Evolutionary conservation across 2,113 vertebrate genomes (phyloP).

Genomic region (Nestor notabilis): DNA sequence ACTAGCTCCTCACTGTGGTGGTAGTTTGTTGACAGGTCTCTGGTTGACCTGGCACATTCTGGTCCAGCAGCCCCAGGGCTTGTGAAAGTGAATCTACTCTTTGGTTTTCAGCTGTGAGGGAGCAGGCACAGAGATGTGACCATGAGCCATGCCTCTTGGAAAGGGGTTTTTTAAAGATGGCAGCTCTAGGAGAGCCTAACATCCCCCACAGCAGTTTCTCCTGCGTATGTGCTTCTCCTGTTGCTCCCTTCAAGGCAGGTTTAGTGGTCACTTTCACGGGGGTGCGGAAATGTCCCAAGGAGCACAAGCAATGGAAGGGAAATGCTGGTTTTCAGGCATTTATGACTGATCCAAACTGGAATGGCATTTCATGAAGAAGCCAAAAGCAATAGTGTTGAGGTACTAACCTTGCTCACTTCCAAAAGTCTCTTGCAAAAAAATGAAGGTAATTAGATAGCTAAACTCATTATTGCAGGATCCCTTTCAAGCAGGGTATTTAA

Average conservation of each 20-base stretch:
- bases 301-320: background rate
- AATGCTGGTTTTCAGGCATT: background rate
- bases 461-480: background rate
- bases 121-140: rapidly evolving
- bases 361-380: slow-evolving; percentile 5
- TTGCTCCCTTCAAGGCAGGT: background rate
- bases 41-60: background rate
- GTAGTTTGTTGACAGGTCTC: background rate
- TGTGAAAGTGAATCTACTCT: background rate
- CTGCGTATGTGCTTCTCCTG: background rate
- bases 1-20: background rate
- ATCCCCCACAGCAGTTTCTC: background rate
- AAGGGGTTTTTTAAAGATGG: background rate
- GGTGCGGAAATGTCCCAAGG: background rate
- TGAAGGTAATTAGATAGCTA: background rate
- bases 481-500: background rate
- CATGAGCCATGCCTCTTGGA: background rate
- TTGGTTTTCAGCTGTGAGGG: background rate
- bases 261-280: background rate
- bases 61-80: background rate
- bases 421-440: background rate
- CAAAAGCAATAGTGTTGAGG: slow-evolving; percentile 13
- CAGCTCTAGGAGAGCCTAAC: background rate
- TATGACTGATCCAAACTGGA: background rate
- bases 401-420: background rate